phyloP scores from a whole-genome alignment of 2,888 invertebrate genomes.

The Cistogaster globosa region DNA sequence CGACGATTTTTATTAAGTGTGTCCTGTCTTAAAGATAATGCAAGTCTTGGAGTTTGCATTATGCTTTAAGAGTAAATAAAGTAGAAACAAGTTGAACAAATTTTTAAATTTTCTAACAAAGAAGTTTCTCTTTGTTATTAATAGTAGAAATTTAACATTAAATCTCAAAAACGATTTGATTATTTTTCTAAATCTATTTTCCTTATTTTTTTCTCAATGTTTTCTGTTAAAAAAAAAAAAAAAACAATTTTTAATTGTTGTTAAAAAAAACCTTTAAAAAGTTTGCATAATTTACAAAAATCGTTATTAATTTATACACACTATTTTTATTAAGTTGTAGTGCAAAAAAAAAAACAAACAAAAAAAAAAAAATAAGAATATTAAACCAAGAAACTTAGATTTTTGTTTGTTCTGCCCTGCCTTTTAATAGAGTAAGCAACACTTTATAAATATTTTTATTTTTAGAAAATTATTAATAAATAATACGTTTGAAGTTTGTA shows the following conservation, averaged over 20 bases:
- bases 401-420: constrained; percentile 1
- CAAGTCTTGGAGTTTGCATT: too few species aligned
- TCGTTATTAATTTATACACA: not conserved
- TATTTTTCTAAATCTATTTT: constrained; percentile 4
- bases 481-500: too few species aligned
- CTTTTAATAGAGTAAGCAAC: not conserved
- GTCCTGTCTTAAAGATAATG: too few species aligned
- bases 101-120: too few species aligned
- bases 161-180: constrained; percentile 4
- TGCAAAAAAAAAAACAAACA: not conserved
- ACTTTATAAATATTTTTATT: not conserved
- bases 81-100: too few species aligned
- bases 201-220: constrained; percentile 19
- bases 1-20: too few species aligned
- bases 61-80: too few species aligned
- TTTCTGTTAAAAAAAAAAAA: constrained; percentile 8
- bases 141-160: not conserved
- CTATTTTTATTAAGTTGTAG: not conserved
- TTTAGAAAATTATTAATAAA: not conserved
- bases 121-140: too few species aligned
- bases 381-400: not conserved
- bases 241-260: not conserved
- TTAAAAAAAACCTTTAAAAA: not conserved
- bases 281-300: not conserved
- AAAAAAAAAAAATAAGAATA: too few species aligned